Evolutionary conservation across 2,888 invertebrate species (phyloP), one percentile per base, ranked within the genome.

Genomic region (Boloria selene): DNA sequence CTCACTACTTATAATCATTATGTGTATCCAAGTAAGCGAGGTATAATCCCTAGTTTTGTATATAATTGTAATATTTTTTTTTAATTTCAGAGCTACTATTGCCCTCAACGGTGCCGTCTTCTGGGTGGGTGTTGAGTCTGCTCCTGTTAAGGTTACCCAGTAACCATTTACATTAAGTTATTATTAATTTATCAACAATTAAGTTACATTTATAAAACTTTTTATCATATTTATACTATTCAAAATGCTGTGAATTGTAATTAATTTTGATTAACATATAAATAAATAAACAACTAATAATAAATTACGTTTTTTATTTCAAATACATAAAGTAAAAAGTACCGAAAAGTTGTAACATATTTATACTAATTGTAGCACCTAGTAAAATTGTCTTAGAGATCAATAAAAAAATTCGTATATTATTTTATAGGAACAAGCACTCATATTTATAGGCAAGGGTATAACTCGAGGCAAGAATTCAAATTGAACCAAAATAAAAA

Each of bases 91-190:
- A 78, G 95, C 93, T 16, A 96, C 96, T 47, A 93, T 96, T 64
- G 96, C 94, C 45, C 86, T 93, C 79, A 93, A 95, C 79, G 95
- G 95, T n/a, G 94, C 93, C 6, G 93, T 93, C 14, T 96, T 95
- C 88, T 96, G 96, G 96, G 95, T 95, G 4, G 93, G 93, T 54
- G 93, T 95, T 60, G 93, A 94, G 78, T 94, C 94, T 44, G 94
- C 93, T 62, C 93, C 93, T 53, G 87, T 95, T 64, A 93, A 92
- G 83, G 93, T 95, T n/a, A 77, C 72, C 50, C 71, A 77, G 65
- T 80, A 75, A 74, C 45, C 14, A 47, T 58, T 67, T 38, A 26
- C 22, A 49, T 50, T 60, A 61, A 18, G 16, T 45, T 26, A 53
- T 6, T 52, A 17, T 52, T n/a, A 22, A 51, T 26, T 50, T 51